Conservation (phyloP, 2,113 vertebrate genomes). For the Gavia stellata region DNA sequence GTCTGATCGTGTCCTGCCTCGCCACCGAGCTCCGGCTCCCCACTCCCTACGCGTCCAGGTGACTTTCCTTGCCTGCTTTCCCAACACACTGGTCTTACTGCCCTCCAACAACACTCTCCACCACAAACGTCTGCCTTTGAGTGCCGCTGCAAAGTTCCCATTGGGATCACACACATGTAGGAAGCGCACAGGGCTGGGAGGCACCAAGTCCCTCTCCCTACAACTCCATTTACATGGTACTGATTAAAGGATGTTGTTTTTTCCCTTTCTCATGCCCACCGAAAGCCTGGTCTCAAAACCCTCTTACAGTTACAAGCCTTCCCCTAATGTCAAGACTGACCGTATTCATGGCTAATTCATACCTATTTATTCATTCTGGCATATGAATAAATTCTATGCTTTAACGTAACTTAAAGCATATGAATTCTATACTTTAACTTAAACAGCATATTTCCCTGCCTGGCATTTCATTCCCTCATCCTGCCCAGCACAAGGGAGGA, state of each 20-base stretch:
- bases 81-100: background rate
- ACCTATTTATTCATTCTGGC: background rate
- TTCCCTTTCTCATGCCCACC: background rate
- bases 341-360: background rate
- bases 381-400: background rate
- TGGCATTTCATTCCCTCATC: background rate
- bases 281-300: background rate
- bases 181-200: background rate
- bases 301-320: background rate
- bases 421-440: background rate
- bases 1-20: background rate
- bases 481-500: background rate
- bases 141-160: background rate
- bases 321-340: background rate
- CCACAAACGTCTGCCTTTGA: background rate
- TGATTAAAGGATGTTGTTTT: background rate
- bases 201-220: background rate
- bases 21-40: accelerated
- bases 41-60: background rate
- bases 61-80: background rate
- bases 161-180: background rate
- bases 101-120: background rate
- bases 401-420: background rate
- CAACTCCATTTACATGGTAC: background rate
- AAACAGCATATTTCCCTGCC: background rate